A percentile compares a stretch with the other conserved stretches of the same genome.
Conservation (phyloP, 64 coral and sea anemone genomes). For the Montipora foliosa region DNA sequence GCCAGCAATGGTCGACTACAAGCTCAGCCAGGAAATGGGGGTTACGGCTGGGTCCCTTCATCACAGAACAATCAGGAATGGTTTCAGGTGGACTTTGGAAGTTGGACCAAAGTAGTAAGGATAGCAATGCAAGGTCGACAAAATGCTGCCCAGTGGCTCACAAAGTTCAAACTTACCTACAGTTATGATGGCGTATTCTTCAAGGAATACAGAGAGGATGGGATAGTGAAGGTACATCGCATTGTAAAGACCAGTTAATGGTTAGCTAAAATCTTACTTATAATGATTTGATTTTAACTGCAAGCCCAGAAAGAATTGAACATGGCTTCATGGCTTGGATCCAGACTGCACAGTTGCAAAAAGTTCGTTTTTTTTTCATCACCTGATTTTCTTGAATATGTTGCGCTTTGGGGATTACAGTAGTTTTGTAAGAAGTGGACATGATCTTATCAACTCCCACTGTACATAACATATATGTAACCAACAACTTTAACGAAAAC, state of each 20-base stretch:
- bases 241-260: no score
- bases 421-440: no score
- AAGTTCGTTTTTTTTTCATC: no score
- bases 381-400: no score
- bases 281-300: no score
- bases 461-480: no score
- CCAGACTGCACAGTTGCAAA: no score
- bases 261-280: no score
- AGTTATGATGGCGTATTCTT: conserved; percentile 55
- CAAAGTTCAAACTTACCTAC: conserved; percentile 36
- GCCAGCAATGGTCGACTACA: conserved; percentile 30
- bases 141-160: conserved; percentile 40
- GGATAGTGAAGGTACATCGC: conserved; percentile 7
- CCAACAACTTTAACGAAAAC: not conserved
- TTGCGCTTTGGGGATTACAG: no score
- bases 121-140: conserved; percentile 42
- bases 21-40: not conserved
- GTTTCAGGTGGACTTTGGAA: conserved; percentile 59
- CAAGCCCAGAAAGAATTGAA: no score
- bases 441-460: no score
- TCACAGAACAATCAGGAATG: conserved; percentile 31
- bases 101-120: conserved; percentile 33
- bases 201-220: not conserved
- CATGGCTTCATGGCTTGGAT: no score
- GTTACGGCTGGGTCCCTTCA: conserved; percentile 20